Evolutionary conservation across 1,140 invertebrate genomes (phyloP), one percentile per base, ranked within the genome.

Genomic region (Cyphomyrmex costatus): DNA sequence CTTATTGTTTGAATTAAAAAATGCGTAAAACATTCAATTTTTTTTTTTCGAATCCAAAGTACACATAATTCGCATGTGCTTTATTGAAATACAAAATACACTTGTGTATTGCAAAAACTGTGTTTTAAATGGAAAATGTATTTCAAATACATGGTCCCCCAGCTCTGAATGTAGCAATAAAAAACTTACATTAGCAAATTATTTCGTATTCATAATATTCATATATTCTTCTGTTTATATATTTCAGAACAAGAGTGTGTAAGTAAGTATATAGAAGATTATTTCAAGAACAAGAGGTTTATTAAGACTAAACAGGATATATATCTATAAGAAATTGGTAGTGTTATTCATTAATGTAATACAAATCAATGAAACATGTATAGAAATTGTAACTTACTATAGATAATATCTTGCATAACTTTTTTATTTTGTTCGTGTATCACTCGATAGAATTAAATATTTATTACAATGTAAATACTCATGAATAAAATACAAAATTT

Each of bases 281-380:
- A 93, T 24, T 93, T 93, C 51, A 92, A 88, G 36, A 93, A 92
- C 66, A 93, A 91, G 63, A 88, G 88, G 21, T 86, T 56, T 66
- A 93, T 93, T 70, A 93, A 89, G 73, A 85, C 86, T 21, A 90
- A 92, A 71, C 86, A 92, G 36, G 92, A 93, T 73, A 91, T 93
- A 79, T 93, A 92, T 49, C 66, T 93, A 49, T 93, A 88, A 19
- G 8, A 30, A 27, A n/a, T n/a, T 33, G 16, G 5, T 21, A 5
- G n/a, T 16, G 7, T 30, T 60, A 42, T 68, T n/a, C 21, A 53
- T 46, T 36, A 46, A 46, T 36, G 21, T 14, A 71, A 58, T 78
- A 65, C 51, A 61, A 46, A 21, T 33, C 7, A 60, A 14, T 73
- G 19, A 60, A 82, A 73, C 36, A 36, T 36, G n/a, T 30, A 7